These are phyloP conservation scores for Bufo bufo DNA, from an alignment of 2,113 vertebrate species.

Conservation along the genomic window DNA sequence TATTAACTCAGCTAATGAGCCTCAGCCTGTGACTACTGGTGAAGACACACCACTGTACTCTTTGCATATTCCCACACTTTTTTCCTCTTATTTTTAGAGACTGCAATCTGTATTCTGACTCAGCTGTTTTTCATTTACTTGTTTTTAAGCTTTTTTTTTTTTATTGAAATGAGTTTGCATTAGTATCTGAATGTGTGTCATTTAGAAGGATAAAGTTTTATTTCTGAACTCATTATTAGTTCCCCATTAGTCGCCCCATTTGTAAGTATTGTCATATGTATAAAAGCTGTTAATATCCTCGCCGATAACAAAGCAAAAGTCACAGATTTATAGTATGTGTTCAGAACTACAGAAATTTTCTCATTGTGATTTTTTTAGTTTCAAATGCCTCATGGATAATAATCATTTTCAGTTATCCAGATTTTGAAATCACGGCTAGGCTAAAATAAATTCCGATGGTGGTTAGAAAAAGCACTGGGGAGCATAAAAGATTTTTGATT, in stretches of 20 bases:
- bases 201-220: not conserved
- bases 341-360: not conserved
- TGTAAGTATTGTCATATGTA: not conserved
- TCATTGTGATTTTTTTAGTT: not conserved
- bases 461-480: too few relatives aligned
- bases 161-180: not conserved
- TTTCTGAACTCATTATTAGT: not conserved
- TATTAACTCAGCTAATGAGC: slow-evolving; percentile 52
- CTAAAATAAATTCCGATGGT: too few relatives aligned
- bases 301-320: not conserved
- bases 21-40: slow-evolving; percentile 20
- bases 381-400: too few relatives aligned
- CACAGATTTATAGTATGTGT: not conserved
- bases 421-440: too few relatives aligned
- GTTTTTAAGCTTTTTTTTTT: not conserved
- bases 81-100: slow-evolving; percentile 36
- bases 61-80: not conserved
- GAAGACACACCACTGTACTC: not conserved
- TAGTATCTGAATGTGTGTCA: not conserved
- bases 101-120: slow-evolving; percentile 24
- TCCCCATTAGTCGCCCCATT: not conserved
- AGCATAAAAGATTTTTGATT: too few relatives aligned
- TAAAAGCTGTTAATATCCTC: not conserved
- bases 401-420: too few relatives aligned
- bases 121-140: not conserved